A percentile compares a stretch with the other conserved stretches of the same genome.
Evolutionary conservation across 2,797 vertebrate species (phyloP).

Genomic region (Coreius guichenoti): DNA sequence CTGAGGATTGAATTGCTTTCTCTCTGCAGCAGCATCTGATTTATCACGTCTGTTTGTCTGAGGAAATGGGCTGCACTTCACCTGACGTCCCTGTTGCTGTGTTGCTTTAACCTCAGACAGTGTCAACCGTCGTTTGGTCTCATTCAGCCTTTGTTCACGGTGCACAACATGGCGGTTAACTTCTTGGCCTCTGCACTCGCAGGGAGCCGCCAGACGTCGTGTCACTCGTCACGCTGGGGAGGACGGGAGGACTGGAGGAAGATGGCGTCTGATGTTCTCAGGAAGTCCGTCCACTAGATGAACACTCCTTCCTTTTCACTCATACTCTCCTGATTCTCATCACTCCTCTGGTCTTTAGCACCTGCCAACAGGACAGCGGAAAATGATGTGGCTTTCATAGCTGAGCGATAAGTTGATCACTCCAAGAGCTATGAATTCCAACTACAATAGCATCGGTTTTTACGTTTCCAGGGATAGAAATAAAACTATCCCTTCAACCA

Average conservation of each 20-base stretch:
- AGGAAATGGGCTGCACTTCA: slow-evolving; percentile 23
- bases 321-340: slow-evolving; percentile 58
- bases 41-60: background rate
- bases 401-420: background rate
- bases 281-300: slow-evolving; percentile 58
- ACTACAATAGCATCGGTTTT: background rate
- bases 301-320: slow-evolving; percentile 53
- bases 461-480: background rate
- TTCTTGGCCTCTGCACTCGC: slow-evolving; percentile 2
- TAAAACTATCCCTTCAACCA: background rate
- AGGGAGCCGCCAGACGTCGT: slow-evolving; percentile 33
- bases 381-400: slow-evolving; percentile 5
- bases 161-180: slow-evolving; percentile 3
- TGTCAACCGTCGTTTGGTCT: background rate
- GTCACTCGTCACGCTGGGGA: slow-evolving; percentile 49
- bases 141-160: background rate
- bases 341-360: slow-evolving; percentile 61
- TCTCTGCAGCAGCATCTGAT: background rate
- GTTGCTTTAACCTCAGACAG: slow-evolving; percentile 7
- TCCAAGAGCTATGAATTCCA: slow-evolving; percentile 37
- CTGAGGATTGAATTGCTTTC: background rate
- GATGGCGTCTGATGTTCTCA: slow-evolving; percentile 51
- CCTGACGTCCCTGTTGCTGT: background rate
- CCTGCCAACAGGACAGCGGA: slow-evolving; percentile 51
- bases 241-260: slow-evolving; percentile 52